Evolutionary conservation across 2,888 invertebrate species (phyloP).

Genomic region (Parnassius glacialis): DNA sequence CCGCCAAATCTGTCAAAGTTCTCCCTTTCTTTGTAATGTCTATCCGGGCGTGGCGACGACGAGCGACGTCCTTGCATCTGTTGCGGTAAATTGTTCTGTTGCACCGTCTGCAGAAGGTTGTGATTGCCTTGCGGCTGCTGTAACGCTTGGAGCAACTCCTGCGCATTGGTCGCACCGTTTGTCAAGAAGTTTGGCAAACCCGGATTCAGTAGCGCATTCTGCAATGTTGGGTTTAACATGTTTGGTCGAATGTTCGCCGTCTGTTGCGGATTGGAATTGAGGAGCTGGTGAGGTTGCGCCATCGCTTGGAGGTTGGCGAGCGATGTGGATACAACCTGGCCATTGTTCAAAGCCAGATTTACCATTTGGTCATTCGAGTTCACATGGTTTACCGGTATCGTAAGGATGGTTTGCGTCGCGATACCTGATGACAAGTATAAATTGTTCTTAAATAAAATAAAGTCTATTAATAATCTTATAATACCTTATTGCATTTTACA

Average conservation of each 20-base stretch:
- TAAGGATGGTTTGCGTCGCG: slow-evolving; percentile 96
- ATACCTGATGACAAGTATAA: slow-evolving; percentile 82
- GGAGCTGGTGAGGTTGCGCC: slow-evolving; percentile 86
- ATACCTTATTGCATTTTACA: no score
- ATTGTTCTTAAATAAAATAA: neutral
- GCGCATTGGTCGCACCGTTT: slow-evolving; percentile 84
- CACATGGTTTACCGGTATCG: slow-evolving; percentile 95
- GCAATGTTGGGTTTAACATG: slow-evolving; percentile 82
- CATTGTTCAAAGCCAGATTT: slow-evolving; percentile 90
- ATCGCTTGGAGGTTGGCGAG: slow-evolving; percentile 89
- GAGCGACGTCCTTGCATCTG: slow-evolving; percentile 75
- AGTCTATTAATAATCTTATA: no score
- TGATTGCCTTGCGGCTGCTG: slow-evolving; percentile 83
- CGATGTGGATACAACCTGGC: slow-evolving; percentile 92
- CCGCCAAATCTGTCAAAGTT: slow-evolving; percentile 68
- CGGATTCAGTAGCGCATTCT: slow-evolving; percentile 86
- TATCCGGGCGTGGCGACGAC: slow-evolving; percentile 68
- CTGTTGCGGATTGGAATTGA: slow-evolving; percentile 82
- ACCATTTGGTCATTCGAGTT: slow-evolving; percentile 88
- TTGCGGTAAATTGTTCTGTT: slow-evolving; percentile 73
- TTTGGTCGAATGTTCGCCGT: slow-evolving; percentile 67
- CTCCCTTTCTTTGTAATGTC: slow-evolving; percentile 77
- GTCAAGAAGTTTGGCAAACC: slow-evolving; percentile 87
- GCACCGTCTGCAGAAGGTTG: slow-evolving; percentile 71
- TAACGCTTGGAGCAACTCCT: slow-evolving; percentile 87